Evolutionary conservation across 2,797 vertebrate species (phyloP).

Genomic region (Rhinichthys osculus): DNA sequence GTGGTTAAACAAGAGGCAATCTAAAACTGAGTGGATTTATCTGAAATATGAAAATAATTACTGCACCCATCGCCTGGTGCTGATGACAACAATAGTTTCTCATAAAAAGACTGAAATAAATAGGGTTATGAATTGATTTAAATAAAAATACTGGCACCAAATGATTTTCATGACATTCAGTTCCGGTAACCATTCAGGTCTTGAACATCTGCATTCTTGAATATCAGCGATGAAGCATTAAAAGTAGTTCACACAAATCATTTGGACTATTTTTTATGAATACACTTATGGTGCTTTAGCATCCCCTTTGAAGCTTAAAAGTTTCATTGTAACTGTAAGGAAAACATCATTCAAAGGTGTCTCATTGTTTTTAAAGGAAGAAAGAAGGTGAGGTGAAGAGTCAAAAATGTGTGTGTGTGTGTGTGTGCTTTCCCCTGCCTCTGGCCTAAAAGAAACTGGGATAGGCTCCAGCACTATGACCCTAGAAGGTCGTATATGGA

Average conservation of each 20-base stretch:
- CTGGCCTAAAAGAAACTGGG: too few species aligned
- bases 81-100: conserved; percentile 10
- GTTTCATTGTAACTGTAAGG: not conserved
- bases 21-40: conserved; percentile 26
- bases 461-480: too few species aligned
- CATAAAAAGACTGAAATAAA: not conserved
- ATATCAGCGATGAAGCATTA: not conserved
- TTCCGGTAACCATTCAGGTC: not conserved
- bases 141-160: not conserved
- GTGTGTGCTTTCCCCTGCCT: too few species aligned
- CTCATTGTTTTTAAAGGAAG: not conserved
- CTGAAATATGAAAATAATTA: conserved; percentile 30
- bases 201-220: not conserved
- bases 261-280: not conserved
- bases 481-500: too few species aligned
- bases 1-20: conserved; percentile 17
- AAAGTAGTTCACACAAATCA: not conserved
- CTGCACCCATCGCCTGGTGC: not conserved
- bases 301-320: not conserved
- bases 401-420: too few species aligned
- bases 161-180: not conserved
- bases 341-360: not conserved
- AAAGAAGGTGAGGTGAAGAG: not conserved
- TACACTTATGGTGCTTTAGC: not conserved
- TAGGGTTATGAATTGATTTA: not conserved